Evolutionary conservation across 2,888 invertebrate genomes (phyloP).

Genomic region (Coenonympha glycerion): DNA sequence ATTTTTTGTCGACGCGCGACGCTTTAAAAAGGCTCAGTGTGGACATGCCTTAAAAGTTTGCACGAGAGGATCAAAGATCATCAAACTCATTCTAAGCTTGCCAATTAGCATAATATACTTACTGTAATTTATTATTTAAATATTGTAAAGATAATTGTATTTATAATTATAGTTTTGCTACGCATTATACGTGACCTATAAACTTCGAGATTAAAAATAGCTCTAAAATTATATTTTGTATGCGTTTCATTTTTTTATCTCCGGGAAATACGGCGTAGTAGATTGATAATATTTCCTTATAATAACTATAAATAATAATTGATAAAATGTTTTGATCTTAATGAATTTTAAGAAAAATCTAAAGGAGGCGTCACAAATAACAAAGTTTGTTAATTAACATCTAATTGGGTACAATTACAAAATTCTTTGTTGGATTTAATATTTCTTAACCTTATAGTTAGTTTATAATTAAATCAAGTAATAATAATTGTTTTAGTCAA

Average conservation of each 20-base stretch:
- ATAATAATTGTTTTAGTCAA: too few species aligned
- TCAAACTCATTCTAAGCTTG: constrained; percentile 24
- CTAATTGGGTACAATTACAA: too few species aligned
- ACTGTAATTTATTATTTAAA: constrained; percentile 25
- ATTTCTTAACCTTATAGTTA: too few species aligned
- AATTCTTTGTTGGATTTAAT: too few species aligned
- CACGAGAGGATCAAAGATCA: constrained; percentile 8
- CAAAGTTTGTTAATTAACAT: too few species aligned
- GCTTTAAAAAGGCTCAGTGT: neutral
- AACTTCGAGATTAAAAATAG: constrained; percentile 13
- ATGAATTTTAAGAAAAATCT: neutral
- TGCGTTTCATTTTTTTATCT: constrained; percentile 16
- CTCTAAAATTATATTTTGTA: constrained; percentile 18
- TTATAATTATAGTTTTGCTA: neutral
- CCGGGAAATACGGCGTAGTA: constrained; percentile 1
- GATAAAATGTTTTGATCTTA: neutral
- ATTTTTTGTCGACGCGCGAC: too few species aligned
- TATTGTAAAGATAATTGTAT: neutral
- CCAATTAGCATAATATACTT: constrained; percentile 22
- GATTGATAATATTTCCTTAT: constrained; percentile 1
- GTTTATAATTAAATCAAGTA: too few species aligned
- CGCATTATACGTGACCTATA: constrained; percentile 12
- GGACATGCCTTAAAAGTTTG: constrained; percentile 1
- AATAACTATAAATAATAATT: neutral
- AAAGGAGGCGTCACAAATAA: too few species aligned